Conservation (phyloP, 2,113 vertebrate genomes). For the Pomatostomus ruficeps region DNA sequence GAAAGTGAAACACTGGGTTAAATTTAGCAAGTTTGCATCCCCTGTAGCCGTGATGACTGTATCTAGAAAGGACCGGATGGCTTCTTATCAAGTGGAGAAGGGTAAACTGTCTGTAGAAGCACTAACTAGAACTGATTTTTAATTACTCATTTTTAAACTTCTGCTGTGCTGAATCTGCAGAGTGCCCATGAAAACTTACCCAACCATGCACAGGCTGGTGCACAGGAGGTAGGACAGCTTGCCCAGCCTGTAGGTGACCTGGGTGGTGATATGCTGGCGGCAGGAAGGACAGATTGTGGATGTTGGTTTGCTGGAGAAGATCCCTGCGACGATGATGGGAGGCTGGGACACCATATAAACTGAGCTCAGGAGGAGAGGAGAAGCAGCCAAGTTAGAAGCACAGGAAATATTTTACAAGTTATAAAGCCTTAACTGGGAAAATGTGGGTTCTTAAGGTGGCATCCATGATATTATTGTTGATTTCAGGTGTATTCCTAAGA, state of each 20-base stretch:
- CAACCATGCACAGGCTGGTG: slow-evolving; percentile 34
- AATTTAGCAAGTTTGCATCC: neutral
- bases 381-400: neutral
- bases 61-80: neutral
- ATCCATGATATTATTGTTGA: accelerated
- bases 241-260: slow-evolving; percentile 53
- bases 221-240: slow-evolving; percentile 34
- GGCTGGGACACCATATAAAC: slow-evolving; percentile 50
- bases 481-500: neutral
- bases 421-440: neutral
- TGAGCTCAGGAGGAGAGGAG: neutral
- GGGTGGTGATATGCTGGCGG: slow-evolving; percentile 65
- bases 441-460: neutral
- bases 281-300: slow-evolving; percentile 65
- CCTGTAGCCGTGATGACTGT: neutral
- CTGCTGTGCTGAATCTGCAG: neutral
- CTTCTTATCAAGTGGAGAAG: neutral
- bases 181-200: slow-evolving; percentile 19
- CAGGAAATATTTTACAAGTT: neutral
- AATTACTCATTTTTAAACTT: neutral
- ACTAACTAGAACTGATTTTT: neutral
- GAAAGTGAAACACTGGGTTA: neutral
- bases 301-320: slow-evolving; percentile 59
- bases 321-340: slow-evolving; percentile 52
- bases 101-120: neutral